Percentiles rank a stretch among this genome's conserved stretches.
Evolutionary conservation across 2,113 vertebrate genomes (phyloP).

Genomic region (Zapus hudsonius): DNA sequence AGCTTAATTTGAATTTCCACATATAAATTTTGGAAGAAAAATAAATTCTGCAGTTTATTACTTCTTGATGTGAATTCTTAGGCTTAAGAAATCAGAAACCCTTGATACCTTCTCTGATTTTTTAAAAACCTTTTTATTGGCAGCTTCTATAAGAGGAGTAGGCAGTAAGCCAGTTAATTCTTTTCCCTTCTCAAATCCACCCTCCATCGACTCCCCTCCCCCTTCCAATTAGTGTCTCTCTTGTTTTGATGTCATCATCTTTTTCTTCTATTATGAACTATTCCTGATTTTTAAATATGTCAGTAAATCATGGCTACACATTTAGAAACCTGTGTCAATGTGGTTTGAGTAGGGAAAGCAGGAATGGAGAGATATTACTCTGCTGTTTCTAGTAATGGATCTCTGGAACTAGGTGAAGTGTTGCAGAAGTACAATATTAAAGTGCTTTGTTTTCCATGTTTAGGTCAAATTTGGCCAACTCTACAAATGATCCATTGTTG

Average conservation of each 20-base stretch:
- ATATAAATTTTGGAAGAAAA: slow-evolving; percentile 28
- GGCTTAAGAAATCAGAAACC: neutral
- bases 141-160: too few relatives aligned
- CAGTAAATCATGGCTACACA: slow-evolving; percentile 31
- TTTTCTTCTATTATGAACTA: too few relatives aligned
- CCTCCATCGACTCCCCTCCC: too few relatives aligned
- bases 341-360: slow-evolving; percentile 19
- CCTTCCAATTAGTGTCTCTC: too few relatives aligned
- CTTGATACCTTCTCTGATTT: slow-evolving; percentile 5
- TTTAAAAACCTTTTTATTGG: too few relatives aligned
- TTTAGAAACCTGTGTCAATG: slow-evolving; percentile 30
- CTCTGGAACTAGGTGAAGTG: neutral
- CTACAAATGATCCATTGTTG: neutral
- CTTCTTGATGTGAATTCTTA: slow-evolving; percentile 53
- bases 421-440: slow-evolving; percentile 9
- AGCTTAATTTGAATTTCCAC: slow-evolving; percentile 46
- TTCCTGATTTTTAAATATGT: slow-evolving; percentile 28
- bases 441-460: neutral
- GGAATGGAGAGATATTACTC: neutral
- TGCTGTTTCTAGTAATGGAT: slow-evolving; percentile 44
- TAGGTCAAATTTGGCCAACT: neutral
- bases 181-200: too few relatives aligned
- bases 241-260: too few relatives aligned
- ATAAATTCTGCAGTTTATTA: neutral
- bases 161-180: too few relatives aligned